Base-by-base conservation (phyloP, 1,140 invertebrate species). In the Scaptomyza graminum region DNA sequence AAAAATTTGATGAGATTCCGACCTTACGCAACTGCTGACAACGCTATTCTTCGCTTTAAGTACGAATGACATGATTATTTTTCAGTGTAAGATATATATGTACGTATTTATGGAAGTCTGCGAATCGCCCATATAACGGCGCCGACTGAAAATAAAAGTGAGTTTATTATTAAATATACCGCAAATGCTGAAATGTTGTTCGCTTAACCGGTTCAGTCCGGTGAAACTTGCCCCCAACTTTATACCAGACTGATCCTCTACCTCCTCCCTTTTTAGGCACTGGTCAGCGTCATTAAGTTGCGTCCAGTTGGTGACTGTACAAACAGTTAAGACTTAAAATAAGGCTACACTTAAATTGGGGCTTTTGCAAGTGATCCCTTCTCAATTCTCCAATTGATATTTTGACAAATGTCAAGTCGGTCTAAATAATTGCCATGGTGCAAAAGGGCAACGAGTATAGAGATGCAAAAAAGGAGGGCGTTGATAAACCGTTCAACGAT, bases 61-160 rank as follows among this genome's bases (percentile, higher is more conserved):
- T 41, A 41, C 12, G 5, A 0, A 41, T 5, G 3, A 41, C 37
- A 5, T 41, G n/a, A 31, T 6, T 31, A 31, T 31, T 6, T 31
- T 22, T 22, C 18, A 22, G 28, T 31, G 28, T 7, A 31, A 31
- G 28, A 31, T 52, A 28, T 28, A 2, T 51, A 9, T 61, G 5
- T 61, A 11, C n/a, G 5, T 46, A 9, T 54, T 16, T 31, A 31
- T 55, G 4, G 22, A 50, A 47, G 47, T 64, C 55, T 69, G 71
- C 46, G 51, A 70, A 64, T 65, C 71, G 78, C 43, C 61, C 74
- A 83, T 87, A 87, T 87, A 87, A 87, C 83, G 83, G 83, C 83
- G 83, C 83, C 83, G 79, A 46, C 75, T 88, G 82, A 74, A 85
- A 82, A 87, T 85, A 85, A 85, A 87, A 60, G 78, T 79, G 75